phyloP scores from a whole-genome alignment of 2,888 invertebrate species.

The Altica lythri region DNA sequence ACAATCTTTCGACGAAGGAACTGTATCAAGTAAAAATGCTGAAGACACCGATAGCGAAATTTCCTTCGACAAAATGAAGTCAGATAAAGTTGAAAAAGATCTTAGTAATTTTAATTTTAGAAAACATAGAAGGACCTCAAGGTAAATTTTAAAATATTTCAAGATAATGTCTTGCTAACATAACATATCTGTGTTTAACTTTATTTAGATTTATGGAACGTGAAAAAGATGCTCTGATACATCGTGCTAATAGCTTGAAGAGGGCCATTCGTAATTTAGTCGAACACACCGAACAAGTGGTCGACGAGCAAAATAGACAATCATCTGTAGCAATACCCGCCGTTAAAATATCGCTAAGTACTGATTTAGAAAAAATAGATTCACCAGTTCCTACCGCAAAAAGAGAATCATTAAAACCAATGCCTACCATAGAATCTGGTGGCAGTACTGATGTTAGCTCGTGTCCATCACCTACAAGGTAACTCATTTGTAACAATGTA shows the following conservation, averaged over 20 bases:
- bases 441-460: conserved; percentile 57
- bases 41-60: conserved; percentile 56
- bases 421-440: conserved; percentile 56
- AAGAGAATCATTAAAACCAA: conserved; percentile 56
- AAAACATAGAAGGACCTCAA: conserved; percentile 54
- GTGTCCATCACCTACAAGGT: conserved; percentile 59
- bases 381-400: conserved; percentile 36
- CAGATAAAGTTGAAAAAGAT: conserved; percentile 56
- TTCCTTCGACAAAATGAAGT: conserved; percentile 53
- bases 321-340: conserved; percentile 47
- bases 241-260: conserved; percentile 81
- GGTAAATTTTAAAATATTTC: conserved; percentile 53
- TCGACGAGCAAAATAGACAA: conserved; percentile 63
- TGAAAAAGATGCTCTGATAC: conserved; percentile 64
- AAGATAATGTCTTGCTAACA: conserved; percentile 37
- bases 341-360: conserved; percentile 52
- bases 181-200: neutral
- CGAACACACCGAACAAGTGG: conserved; percentile 76
- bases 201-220: conserved; percentile 56
- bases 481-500: neutral
- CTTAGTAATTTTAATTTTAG: conserved; percentile 57
- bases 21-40: conserved; percentile 32
- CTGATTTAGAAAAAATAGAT: conserved; percentile 46
- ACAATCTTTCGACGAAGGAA: conserved; percentile 38
- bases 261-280: conserved; percentile 80